Base-by-base conservation (phyloP, 1,140 invertebrate species). In the Streblospio benedicti region DNA sequence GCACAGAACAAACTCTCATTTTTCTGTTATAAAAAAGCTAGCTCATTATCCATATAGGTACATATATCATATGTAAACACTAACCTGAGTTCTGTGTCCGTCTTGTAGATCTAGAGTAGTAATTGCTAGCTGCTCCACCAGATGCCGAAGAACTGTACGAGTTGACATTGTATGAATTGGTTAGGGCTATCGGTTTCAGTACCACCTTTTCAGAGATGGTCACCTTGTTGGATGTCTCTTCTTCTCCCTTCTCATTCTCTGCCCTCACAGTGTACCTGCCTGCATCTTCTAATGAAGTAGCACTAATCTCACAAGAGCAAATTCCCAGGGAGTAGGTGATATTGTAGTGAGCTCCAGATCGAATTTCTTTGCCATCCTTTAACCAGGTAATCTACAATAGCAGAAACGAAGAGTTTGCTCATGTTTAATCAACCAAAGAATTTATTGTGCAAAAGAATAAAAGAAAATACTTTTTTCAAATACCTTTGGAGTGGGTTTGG, bases 241-340 rank as follows among this genome's bases (percentile, higher is more conserved):
- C 92, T 23, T 85, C 85, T 66, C 97, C 97, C 63, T 96, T 87
- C 20, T 83, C 81, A 77, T 98, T 99, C 35, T 85, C 87, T 4
- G 96, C 96, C 4, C 89, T 83, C 74, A 94, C 98, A 23, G 84
- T 85, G 77, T 99, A 99, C 75, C 91, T 93, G 60, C 95, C 97
- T 61, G 93, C 93, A 79, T 99, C 97, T 65, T 88, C 87, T 0
- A 92, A 86, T 71, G 87, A 86, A 75, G 93, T 95, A 76, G 93
- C 91, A 43, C 91, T 84, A 59, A 99, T 97, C 82, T 99, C 96
- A 80, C 98, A 85, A 0, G 77, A 72, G 33, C 95, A 88, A 2
- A 99, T 93, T 65, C 95, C 96, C 74, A 94, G 91, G 1, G 89
- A 72, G 52, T 75, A 73, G 18, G 32, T 35, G 52, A 75, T 69